Evolutionary conservation across 2,888 invertebrate genomes (phyloP), one percentile per base, ranked within the genome.

Genomic region (Halocaridina rubra): DNA sequence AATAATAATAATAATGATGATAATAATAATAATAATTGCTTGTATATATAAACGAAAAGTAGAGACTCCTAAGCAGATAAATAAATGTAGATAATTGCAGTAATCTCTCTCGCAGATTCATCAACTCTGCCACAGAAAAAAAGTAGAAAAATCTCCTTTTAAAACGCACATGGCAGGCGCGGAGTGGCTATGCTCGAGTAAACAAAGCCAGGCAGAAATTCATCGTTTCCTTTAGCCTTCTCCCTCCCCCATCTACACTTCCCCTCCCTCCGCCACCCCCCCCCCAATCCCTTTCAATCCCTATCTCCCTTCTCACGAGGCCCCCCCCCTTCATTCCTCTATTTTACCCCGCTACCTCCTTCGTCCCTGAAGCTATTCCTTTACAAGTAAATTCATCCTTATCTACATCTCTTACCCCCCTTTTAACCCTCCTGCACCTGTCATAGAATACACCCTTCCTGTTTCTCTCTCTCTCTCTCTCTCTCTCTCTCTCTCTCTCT

Each of bases 401-500:
- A n/a, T 29, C 29, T 29, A 10, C 69, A n/a, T 29, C 69, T 30
- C 69, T 30, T 13, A 27, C 69, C 30, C 29, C 29, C 27, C n/a
- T 30, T 30, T 30, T n/a, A 19, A 24, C n/a, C 29, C 29, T 29
- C 30, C 69, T 69, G 29, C n/a, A n/a, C 29, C 69, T 29, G 53
- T 53, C 53, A 53, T 53, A 7, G 53, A n/a, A 53, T 29, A 10
- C 69, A 30, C 69, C 29, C 69, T 69, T 29, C 29, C 29, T 29
- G 29, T 24, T 30, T 29, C 69, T 69, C 69, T 29, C 29, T 29
- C 69, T 69, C 69, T 3, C 69, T 29, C 27, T 29, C 29, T 29
- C 69, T 69, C 69, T 29, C 69, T 69, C 69, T 69, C 69, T 69
- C 69, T 24, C 29, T 24, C 69, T 29, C 69, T 69, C 69, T 8